Base-by-base conservation (phyloP, 92 coral and sea anemone species). In the Palythoa caribaeorum region DNA sequence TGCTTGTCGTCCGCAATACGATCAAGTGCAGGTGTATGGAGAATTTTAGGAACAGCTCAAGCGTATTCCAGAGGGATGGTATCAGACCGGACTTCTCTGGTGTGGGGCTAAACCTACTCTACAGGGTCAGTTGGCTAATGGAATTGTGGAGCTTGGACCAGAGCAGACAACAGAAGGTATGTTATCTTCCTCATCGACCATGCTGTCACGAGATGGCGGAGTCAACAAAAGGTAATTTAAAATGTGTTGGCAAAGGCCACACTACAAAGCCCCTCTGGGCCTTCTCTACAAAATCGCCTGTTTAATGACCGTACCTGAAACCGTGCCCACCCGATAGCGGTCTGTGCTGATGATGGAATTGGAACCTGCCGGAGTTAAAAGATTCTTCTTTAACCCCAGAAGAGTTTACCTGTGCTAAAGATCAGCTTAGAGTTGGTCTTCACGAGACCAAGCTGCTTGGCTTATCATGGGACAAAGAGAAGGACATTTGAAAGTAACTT, bases 361-460 rank as follows among this genome's bases (percentile, higher is more conserved):
- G 79, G 0, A 84, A 84, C 13, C 65, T 66, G 38, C 19, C 71
- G 17, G 73, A 72, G 28, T 50, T 84, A 36, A 79, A 84, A 44
- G 74, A 84, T 48, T 16, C 14, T 9, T 62, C 52, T 6, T 44
- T 13, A 11, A 10, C 21, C 48, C 40, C 63, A 15, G 88, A 71
- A 13, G 71, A 70, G 69, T 68, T 16, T 47, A 71, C 79, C 80
- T 84, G 7, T 71, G 88, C 88, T 16, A 84, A 84, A 38, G 72
- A 85, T 50, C 79, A 73, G 57, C 80, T 85, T 17, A 50, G 81
- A 9, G 65, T 77, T 55, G 70, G 60, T 20, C 55, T 40, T 47
- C 80, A 77, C 54, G 83, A 85, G 81, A 60, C 89, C 14, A 85
- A 73, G 52, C 80, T 85, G 47, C 81, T 85, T 5, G 88, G 83